Evolutionary conservation across 2,113 vertebrate species (phyloP).

Genomic region (Typhlomys cinereus): DNA sequence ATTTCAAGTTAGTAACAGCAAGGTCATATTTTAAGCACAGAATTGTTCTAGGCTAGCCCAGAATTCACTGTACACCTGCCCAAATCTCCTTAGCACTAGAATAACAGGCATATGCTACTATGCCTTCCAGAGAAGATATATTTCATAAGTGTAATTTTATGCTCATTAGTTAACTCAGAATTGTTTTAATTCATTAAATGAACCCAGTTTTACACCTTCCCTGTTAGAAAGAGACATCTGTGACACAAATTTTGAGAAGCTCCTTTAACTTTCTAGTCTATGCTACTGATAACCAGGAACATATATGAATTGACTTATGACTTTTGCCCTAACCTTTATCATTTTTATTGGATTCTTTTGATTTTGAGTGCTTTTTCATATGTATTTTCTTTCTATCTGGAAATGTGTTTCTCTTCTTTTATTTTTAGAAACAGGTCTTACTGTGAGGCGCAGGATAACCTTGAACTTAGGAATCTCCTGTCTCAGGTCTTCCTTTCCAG

Average conservation of each 20-base stretch:
- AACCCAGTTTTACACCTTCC: neutral
- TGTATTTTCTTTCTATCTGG: neutral
- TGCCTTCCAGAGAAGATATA: neutral
- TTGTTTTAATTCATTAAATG: neutral
- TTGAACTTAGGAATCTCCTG: neutral
- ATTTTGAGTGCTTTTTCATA: neutral
- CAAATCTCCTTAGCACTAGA: neutral
- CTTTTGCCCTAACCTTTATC: neutral
- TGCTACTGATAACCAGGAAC: neutral
- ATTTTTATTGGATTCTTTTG: neutral
- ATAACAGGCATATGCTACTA: neutral
- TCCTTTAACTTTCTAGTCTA: neutral
- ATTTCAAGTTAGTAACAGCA: neutral
- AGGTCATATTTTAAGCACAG: neutral
- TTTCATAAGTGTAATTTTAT: neutral
- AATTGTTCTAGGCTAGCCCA: neutral
- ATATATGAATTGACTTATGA: neutral
- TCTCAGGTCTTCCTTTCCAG: neutral
- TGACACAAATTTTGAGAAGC: neutral
- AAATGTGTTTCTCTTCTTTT: neutral
- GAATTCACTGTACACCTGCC: neutral
- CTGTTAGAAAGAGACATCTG: neutral
- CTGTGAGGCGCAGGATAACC: neutral
- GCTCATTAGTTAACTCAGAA: neutral
- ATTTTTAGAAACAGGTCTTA: neutral